Evolutionary conservation across 2,888 invertebrate species (phyloP), one percentile per base, ranked within the genome.

Genomic region (Tridacna gigas): DNA sequence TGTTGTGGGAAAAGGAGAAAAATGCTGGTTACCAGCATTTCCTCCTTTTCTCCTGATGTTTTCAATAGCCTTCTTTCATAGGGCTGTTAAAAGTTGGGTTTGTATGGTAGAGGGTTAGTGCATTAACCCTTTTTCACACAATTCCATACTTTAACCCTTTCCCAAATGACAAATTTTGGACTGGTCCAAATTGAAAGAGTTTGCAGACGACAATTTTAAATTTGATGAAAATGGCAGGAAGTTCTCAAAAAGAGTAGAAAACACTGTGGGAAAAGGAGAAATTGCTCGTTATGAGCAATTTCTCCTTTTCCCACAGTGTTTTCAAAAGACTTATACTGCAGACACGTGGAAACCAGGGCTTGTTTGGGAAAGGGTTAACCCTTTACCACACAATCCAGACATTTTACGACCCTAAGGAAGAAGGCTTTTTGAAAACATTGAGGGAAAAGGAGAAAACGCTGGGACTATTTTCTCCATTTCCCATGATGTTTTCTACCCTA

Each of bases 241-340:
- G n/a, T 63, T 20, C 63, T n/a, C 7, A 13, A 15, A 13, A 22
- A 18, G 20, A 4, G 20, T 63, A 22, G 63, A 63, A n/a, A 63
- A n/a, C 26, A 63, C 22, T 22, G 63, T 63, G 63, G 22, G n/a
- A 63, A 63, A 63, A 63, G 63, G 22, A 25, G n/a, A 63, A 63
- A 63, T 3, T 63, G 63, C 22, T 63, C 7, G 25, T 22, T 22
- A 25, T 9, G 7, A 63, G 26, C n/a, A 25, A 9, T 63, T 63
- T 63, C 63, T 63, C 63, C 4, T 25, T 63, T 63, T 63, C 18
- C 15, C 56, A 56, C 56, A 56, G 20, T 56, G 56, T 56, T 56
- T 56, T 56, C 56, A 15, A 56, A 37, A 37, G 37, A 7, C 37
- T 37, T 37, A 2, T 37, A 4, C 7, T 7, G 2, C 3, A 37